Conservation (phyloP, 2,888 invertebrate genomes). For the Pimpla rufipes region DNA sequence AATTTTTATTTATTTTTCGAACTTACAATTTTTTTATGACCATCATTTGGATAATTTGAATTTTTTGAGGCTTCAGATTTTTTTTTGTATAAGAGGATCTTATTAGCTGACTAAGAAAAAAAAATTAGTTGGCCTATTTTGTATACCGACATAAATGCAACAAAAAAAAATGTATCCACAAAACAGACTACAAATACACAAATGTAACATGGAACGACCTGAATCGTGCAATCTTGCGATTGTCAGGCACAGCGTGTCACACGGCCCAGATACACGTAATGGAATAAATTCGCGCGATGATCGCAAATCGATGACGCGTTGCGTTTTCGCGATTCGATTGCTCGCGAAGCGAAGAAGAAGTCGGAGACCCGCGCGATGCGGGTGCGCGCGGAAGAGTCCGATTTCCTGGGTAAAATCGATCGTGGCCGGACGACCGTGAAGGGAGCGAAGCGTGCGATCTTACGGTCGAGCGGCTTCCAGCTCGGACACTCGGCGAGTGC, state of each 20-base stretch:
- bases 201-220: background rate
- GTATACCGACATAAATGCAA: no score
- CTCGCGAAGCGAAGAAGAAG: background rate
- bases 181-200: background rate
- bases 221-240: background rate
- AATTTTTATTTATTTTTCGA: background rate
- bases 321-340: constrained; percentile 17
- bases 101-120: no score
- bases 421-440: constrained; percentile 21
- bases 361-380: no score
- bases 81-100: no score
- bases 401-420: constrained; percentile 30
- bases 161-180: no score
- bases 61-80: no score
- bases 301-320: background rate
- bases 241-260: background rate
- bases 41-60: no score
- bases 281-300: background rate
- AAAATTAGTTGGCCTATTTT: no score
- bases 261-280: background rate
- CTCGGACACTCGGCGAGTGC: background rate
- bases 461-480: constrained; percentile 18
- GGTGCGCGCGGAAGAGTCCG: background rate
- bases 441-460: constrained; percentile 26
- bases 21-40: no score